phyloP scores from a whole-genome alignment of 2,797 vertebrate genomes.

The Manis pentadactyla region DNA sequence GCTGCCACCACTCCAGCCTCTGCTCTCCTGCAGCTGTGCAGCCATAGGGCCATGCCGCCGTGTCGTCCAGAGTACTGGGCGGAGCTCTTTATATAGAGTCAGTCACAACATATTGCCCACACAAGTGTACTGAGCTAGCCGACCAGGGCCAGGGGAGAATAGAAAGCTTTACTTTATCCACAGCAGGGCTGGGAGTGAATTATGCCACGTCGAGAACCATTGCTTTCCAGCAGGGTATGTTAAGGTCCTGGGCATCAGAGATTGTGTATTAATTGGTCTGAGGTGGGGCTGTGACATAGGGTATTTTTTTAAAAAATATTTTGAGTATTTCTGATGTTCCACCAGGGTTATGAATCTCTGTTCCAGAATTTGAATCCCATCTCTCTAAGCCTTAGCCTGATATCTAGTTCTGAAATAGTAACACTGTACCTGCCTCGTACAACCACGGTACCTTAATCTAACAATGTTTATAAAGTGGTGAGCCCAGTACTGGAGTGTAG shows the following conservation, averaged over 20 bases:
- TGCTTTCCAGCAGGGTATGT: background rate
- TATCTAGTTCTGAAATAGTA: background rate
- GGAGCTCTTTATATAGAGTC: no score
- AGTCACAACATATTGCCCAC: no score
- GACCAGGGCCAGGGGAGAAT: no score
- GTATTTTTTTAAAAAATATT: background rate
- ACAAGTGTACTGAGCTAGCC: no score
- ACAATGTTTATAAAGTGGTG: background rate
- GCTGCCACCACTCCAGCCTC: no score
- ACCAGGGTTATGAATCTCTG: background rate
- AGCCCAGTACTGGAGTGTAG: background rate
- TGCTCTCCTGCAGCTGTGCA: no score
- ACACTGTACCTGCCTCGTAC: accelerated
- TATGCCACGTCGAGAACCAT: background rate
- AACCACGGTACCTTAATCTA: background rate
- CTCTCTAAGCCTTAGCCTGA: background rate
- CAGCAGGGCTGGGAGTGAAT: no score
- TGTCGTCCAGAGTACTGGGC: no score
- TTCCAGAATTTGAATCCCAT: background rate
- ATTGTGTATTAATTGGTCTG: background rate
- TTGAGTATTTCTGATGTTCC: background rate
- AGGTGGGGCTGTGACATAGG: no score
- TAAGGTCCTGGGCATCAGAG: background rate
- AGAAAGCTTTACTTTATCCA: no score
- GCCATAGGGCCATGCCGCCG: no score